Conservation (phyloP, 2,888 invertebrate species). For the Lasius platythorax region DNA sequence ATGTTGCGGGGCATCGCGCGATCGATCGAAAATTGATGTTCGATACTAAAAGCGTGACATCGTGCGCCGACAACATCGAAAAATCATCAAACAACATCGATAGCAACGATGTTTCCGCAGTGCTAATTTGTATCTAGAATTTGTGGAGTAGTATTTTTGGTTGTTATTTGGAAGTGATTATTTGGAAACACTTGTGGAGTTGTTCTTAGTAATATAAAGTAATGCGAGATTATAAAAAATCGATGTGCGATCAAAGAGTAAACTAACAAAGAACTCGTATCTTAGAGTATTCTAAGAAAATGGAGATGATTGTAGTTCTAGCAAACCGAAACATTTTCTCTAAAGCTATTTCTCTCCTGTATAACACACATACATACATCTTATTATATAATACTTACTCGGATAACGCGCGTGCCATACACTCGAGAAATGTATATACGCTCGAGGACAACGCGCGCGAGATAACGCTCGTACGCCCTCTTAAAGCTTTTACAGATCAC, state of each 20-base stretch:
- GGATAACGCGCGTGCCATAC: constrained; percentile 20
- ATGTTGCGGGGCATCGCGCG: constrained; percentile 25
- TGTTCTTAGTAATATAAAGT: background rate
- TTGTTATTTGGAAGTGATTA: background rate
- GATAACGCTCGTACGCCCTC: constrained; percentile 58
- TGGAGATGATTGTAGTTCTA: background rate
- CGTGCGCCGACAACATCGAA: constrained; percentile 44
- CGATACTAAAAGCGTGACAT: background rate
- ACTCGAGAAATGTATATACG: constrained; percentile 60
- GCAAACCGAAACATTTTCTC: background rate
- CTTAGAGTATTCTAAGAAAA: background rate
- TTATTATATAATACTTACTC: background rate
- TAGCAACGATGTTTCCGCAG: constrained; percentile 27
- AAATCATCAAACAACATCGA: constrained; percentile 65
- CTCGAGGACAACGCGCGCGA: constrained; percentile 28
- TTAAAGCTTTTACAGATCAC: constrained; percentile 72
- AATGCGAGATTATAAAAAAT: background rate
- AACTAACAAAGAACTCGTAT: background rate
- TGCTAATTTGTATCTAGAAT: background rate
- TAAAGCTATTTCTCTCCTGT: background rate
- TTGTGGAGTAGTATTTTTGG: background rate
- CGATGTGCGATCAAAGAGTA: background rate
- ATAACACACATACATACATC: background rate
- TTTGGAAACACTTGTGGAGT: background rate
- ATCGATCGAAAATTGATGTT: constrained; percentile 72